phyloP scores from a whole-genome alignment of 2,797 vertebrate genomes.

The Synaphobranchus kaupii region DNA sequence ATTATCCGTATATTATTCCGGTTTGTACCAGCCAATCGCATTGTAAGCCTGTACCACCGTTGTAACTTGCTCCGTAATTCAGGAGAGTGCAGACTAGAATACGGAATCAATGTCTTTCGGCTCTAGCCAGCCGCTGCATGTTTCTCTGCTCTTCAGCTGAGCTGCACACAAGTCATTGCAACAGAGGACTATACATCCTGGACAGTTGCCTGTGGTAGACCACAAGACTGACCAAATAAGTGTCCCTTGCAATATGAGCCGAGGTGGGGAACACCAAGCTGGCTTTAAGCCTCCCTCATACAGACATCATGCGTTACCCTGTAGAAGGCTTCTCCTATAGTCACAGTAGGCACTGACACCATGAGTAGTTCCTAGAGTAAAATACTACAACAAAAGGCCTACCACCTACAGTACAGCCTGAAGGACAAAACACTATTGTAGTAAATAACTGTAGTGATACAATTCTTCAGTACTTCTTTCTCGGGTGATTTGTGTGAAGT shows the following conservation, averaged over 20 bases:
- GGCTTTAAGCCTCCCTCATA: neutral
- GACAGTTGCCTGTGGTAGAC: neutral
- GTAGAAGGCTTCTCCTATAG: neutral
- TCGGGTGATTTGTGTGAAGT: neutral
- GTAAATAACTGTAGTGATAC: neutral
- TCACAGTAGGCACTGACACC: neutral
- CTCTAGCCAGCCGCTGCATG: neutral
- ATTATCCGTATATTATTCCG: too few species aligned
- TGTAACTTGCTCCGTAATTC: neutral
- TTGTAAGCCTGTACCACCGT: neutral
- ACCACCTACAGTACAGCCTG: neutral
- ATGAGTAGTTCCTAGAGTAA: neutral
- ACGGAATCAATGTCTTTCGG: neutral
- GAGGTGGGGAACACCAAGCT: neutral
- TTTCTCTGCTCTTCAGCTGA: neutral
- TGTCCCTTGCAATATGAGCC: neutral
- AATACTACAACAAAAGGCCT: neutral
- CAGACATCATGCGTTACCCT: neutral
- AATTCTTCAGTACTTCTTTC: neutral
- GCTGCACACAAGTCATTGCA: neutral
- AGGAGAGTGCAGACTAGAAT: neutral
- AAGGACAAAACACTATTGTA: neutral
- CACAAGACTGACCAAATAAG: neutral
- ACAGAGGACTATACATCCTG: neutral
- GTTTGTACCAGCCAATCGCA: neutral